Base-by-base conservation (phyloP, 2,113 vertebrate genomes). In the Cromileptes altivelis region DNA sequence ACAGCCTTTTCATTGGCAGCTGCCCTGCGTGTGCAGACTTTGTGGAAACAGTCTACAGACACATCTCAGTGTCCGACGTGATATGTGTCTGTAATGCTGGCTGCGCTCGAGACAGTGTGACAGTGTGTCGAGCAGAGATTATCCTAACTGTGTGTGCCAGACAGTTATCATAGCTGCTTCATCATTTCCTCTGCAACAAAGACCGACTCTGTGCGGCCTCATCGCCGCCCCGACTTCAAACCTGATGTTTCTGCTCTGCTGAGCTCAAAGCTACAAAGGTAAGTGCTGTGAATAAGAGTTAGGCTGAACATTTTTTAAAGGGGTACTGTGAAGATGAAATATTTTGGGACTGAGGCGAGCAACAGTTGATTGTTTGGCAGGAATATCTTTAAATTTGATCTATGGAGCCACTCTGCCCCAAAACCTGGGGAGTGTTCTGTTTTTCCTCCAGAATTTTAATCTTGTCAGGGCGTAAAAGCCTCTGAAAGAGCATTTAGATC, bases 141-240 rank as follows among this genome's bases (percentile, higher is more conserved):
- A 85, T 45, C 63, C 89, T 67, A 67, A 80, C 73, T 73, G 73
- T 21, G 72, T 79, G 77, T 70, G 81, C 80, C 85, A 83, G 84
- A 78, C 87, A 64, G 78, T 85, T 84, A 87, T 88, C 80, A 65
- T 64, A 60, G 80, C 84, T 68, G 77, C 82, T 90, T 82, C 79
- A 89, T 86, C 89, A 70, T 84, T 81, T 70, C 71, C 82, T 50
- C 69, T 60, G 70, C 56, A 80, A 76, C 77, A 80, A 52, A 76
- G 68, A 61, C 50, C 14, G 70, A 81, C 65, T 75, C 37, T 69
- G 73, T 23, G 62, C 47, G 2, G 77, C 70, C 13, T 52, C 70
- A 45, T 58, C 0, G 2, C 61, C 55, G 37, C 25, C 21, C 65
- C n/a, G 30, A 85, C 79, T 71, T 67, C 68, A 72, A 61, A 78